phyloP scores from a whole-genome alignment of 2,888 invertebrate species.

The Biston stratarius region DNA sequence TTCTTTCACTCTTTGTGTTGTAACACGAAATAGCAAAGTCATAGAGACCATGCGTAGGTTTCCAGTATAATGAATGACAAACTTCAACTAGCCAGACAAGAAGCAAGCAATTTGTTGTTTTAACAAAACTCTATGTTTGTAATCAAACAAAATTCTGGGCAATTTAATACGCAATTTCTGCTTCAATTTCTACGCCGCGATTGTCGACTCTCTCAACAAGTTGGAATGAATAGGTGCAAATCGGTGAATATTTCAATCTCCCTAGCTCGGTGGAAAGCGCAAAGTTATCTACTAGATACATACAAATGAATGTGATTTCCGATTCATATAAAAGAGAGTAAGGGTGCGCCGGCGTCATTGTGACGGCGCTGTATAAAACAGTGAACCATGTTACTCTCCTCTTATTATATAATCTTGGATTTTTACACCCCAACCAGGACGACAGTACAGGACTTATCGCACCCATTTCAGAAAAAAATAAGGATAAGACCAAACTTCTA shows the following conservation, averaged over 20 bases:
- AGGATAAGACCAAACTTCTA: no score
- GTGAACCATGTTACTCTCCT: constrained; percentile 2
- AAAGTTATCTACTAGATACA: constrained; percentile 44
- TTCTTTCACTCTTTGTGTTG: no score
- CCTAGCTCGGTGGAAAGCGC: constrained; percentile 39
- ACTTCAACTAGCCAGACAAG: no score
- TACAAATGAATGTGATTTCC: constrained; percentile 44
- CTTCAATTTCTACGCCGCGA: constrained; percentile 12
- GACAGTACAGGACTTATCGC: no score
- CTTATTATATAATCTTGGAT: no score
- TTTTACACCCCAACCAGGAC: background rate
- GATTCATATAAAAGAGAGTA: constrained; percentile 33
- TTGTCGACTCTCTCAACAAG: constrained; percentile 22
- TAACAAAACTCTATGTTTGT: background rate
- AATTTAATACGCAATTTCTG: constrained; percentile 16
- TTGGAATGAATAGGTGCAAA: constrained; percentile 27
- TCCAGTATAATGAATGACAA: no score
- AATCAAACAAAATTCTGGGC: constrained; percentile 6
- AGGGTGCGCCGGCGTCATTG: constrained; percentile 37
- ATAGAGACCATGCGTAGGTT: no score
- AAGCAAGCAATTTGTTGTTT: no score
- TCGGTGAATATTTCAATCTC: constrained; percentile 38
- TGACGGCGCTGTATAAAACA: constrained; percentile 8
- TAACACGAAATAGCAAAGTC: no score
- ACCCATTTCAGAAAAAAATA: no score